These are phyloP conservation scores for Lampris incognitus DNA, from an alignment of 2,113 vertebrate species.

Conservation along the genomic window DNA sequence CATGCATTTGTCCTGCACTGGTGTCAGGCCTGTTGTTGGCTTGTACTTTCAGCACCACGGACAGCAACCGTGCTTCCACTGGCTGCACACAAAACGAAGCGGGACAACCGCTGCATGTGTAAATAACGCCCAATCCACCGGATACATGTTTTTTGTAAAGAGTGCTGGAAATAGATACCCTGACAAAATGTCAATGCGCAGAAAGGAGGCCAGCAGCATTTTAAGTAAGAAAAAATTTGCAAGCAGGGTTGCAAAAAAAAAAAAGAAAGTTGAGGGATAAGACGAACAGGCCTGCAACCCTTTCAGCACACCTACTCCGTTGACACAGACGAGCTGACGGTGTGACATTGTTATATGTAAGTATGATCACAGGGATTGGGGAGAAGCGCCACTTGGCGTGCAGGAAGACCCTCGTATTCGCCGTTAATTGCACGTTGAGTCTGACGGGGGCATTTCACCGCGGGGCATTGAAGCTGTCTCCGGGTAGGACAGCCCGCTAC, in stretches of 20 bases:
- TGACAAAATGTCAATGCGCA: slow-evolving; percentile 11
- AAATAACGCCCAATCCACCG: slow-evolving; percentile 2
- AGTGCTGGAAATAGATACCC: slow-evolving; percentile 12
- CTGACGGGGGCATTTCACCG: slow-evolving; percentile 58
- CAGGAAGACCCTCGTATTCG: slow-evolving; percentile 57
- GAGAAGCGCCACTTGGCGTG: slow-evolving; percentile 52
- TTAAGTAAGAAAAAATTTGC: no score
- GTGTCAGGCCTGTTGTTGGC: no score
- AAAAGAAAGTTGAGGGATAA: no score
- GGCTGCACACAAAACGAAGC: slow-evolving; percentile 8
- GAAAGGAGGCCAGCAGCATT: background rate
- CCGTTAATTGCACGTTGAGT: slow-evolving; percentile 72
- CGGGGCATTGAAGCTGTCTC: slow-evolving; percentile 43
- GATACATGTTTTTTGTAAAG: slow-evolving; percentile 22
- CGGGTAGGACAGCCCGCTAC: background rate
- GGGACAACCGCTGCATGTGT: slow-evolving; percentile 10
- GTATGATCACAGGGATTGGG: slow-evolving; percentile 34
- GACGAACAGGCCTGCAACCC: background rate
- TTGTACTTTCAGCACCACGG: slow-evolving; percentile 33
- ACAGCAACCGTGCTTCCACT: slow-evolving; percentile 18
- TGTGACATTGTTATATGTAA: slow-evolving; percentile 40
- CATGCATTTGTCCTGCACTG: no score
- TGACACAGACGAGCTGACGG: slow-evolving; percentile 31
- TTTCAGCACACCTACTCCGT: slow-evolving; percentile 26
- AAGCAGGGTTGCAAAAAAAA: no score